Evolutionary conservation across 1,140 invertebrate genomes (phyloP).

Genomic region (Idris sp.): DNA sequence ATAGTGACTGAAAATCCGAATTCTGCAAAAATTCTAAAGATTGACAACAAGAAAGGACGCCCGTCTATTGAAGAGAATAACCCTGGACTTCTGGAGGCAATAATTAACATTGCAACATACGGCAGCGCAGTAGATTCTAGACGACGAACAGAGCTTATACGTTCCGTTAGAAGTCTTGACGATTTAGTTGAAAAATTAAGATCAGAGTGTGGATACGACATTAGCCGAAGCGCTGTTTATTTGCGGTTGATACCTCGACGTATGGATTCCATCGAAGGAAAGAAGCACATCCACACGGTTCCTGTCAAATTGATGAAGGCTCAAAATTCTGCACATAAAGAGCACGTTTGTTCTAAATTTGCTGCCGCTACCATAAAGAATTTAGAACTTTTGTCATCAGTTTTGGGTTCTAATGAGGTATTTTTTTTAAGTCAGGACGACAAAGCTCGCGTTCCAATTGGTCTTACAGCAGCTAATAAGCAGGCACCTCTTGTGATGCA

Average conservation of each 20-base stretch:
- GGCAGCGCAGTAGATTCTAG: background rate
- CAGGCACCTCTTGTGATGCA: constrained; percentile 69
- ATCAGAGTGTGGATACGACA: too few relatives aligned
- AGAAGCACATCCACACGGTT: too few relatives aligned
- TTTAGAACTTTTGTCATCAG: constrained; percentile 26
- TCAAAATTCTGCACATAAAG: constrained; percentile 18
- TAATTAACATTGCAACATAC: constrained; percentile 13
- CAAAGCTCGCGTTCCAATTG: constrained; percentile 74
- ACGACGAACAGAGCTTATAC: background rate
- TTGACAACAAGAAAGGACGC: constrained; percentile 10
- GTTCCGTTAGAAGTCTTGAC: background rate
- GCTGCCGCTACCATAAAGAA: constrained; percentile 9
- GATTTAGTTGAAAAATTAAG: background rate
- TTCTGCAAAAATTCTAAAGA: constrained; percentile 2
- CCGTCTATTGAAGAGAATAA: constrained; percentile 34
- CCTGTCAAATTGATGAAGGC: too few relatives aligned
- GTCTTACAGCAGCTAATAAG: constrained; percentile 72
- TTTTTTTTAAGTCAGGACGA: constrained; percentile 21
- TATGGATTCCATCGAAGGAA: constrained; percentile 32
- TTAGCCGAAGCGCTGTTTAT: too few relatives aligned
- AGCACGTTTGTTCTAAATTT: constrained; percentile 27
- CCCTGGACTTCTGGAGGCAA: constrained; percentile 31
- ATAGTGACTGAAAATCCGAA: background rate
- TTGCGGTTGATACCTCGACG: too few relatives aligned
- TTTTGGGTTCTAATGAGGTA: constrained; percentile 34